Percentiles rank a stretch among this genome's conserved stretches.
Conservation (phyloP, 1,140 invertebrate species). For the Metaphire vulgaris region DNA sequence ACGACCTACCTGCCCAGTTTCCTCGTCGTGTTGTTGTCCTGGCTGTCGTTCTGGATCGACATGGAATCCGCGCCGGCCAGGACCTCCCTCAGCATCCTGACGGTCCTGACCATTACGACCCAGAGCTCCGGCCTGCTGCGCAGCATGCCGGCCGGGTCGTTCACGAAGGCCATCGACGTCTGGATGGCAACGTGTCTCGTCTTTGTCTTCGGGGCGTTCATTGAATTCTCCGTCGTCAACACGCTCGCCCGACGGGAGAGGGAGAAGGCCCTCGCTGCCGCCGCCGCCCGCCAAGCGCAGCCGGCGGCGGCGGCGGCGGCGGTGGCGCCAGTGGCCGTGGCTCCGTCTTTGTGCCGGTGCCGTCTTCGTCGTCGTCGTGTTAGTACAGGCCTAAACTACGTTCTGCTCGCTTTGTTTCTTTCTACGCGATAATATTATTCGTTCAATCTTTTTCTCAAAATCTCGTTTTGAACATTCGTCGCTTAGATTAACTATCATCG, state of each 20-base stretch:
- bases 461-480: no score
- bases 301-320: no score
- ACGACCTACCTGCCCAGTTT: constrained; percentile 31
- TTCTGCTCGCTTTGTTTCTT: no score
- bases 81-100: constrained; percentile 40
- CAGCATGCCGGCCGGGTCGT: constrained; percentile 14
- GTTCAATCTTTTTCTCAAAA: no score
- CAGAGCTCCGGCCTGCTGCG: constrained; percentile 9
- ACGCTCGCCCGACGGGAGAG: constrained; percentile 39
- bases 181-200: constrained; percentile 48
- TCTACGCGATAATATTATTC: no score
- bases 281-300: background rate
- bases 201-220: constrained; percentile 44
- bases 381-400: no score
- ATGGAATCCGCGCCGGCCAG: constrained; percentile 39
- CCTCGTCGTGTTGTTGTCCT: constrained; percentile 40
- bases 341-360: no score
- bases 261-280: background rate
- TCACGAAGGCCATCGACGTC: constrained; percentile 41
- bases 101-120: constrained; percentile 33
- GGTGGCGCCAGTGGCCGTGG: no score
- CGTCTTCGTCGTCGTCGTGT: no score
- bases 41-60: constrained; percentile 43
- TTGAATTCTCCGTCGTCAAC: constrained; percentile 47
- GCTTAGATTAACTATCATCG: no score